These are phyloP conservation scores for Helogale parvula DNA, from an alignment of 2,113 vertebrate genomes.

Conservation along the genomic window DNA sequence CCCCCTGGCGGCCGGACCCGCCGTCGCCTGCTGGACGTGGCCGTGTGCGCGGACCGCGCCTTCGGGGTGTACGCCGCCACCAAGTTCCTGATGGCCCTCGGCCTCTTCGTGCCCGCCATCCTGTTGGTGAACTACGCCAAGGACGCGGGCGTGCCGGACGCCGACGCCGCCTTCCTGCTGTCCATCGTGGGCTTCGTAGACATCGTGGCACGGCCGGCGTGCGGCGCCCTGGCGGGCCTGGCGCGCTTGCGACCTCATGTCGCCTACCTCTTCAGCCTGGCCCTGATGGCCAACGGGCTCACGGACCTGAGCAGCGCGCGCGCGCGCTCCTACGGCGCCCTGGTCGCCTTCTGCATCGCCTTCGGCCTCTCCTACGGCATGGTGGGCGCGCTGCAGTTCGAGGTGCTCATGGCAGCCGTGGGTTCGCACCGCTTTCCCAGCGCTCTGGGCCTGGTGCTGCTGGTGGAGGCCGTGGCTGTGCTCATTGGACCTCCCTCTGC, in stretches of 20 bases:
- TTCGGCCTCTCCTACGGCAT: constrained; percentile 90
- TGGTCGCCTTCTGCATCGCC: constrained; percentile 88
- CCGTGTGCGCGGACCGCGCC: constrained; percentile 85
- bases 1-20: constrained; percentile 59
- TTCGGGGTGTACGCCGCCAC: constrained; percentile 86
- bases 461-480: constrained; percentile 86
- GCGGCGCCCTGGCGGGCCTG: constrained; percentile 87
- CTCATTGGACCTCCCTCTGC: constrained; percentile 89
- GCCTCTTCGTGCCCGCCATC: constrained; percentile 89
- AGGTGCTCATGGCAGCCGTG: constrained; percentile 88
- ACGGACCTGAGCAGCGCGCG: constrained; percentile 86
- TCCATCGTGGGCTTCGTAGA: constrained; percentile 89
- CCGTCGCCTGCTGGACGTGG: constrained; percentile 87
- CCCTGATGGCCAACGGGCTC: constrained; percentile 89
- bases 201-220: constrained; percentile 88
- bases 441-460: constrained; percentile 87
- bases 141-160: constrained; percentile 86
- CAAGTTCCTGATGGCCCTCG: constrained; percentile 88
- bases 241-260: constrained; percentile 83
- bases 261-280: constrained; percentile 86
- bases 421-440: constrained; percentile 88
- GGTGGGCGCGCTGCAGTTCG: constrained; percentile 90
- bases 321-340: constrained; percentile 81
- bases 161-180: constrained; percentile 87
- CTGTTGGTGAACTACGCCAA: constrained; percentile 90